Conservation (phyloP, 1,140 invertebrate genomes). For the Aphis craccivora region DNA sequence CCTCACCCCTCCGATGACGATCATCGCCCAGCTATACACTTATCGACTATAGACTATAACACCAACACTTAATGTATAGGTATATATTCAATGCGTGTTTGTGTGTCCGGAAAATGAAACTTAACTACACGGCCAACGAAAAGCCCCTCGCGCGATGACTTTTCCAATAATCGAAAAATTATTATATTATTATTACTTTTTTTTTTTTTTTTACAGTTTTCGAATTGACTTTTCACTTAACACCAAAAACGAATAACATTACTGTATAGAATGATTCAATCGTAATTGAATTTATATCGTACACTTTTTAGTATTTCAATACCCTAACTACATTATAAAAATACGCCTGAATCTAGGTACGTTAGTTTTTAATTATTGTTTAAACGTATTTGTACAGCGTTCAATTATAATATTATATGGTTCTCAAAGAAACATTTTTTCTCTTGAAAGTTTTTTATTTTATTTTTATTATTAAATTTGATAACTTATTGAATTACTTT, state of each 20-base stretch:
- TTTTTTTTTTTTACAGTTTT: neutral
- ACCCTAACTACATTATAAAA: neutral
- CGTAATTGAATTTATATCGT: neutral
- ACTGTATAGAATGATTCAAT: neutral
- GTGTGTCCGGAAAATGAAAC: neutral
- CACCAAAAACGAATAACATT: neutral
- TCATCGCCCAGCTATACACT: neutral
- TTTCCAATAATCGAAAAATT: neutral
- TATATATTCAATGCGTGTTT: neutral
- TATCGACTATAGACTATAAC: neutral
- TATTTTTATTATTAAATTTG: neutral
- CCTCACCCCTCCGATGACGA: slow-evolving; percentile 21
- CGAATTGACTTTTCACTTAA: neutral
- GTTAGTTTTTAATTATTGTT: too few species aligned
- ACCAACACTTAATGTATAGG: neutral
- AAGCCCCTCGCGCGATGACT: neutral
- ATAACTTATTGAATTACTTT: neutral
- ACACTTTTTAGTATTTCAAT: neutral
- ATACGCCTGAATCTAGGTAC: neutral
- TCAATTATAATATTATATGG: neutral
- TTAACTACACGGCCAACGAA: neutral
- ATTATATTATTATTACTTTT: slow-evolving; percentile 17
- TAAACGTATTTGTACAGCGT: too few species aligned
- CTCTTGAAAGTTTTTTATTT: neutral
- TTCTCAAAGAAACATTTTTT: neutral